These are phyloP conservation scores for Planococcus citri DNA, from an alignment of 1,140 invertebrate species.

Conservation along the genomic window DNA sequence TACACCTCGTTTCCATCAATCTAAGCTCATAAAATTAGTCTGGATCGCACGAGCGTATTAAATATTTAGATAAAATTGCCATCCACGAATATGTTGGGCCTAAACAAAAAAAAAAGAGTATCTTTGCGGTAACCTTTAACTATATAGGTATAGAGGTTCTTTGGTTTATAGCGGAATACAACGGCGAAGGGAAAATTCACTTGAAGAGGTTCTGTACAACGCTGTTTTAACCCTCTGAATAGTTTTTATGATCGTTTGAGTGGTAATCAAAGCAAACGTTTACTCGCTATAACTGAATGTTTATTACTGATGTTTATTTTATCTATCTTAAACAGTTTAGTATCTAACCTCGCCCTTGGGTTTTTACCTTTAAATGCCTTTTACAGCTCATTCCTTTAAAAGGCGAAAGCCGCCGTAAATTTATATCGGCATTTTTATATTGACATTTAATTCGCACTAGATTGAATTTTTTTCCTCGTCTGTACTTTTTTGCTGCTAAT, in stretches of 20 bases:
- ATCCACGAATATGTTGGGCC: background rate
- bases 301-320: conserved; percentile 21
- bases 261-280: conserved; percentile 20
- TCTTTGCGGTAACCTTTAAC: background rate
- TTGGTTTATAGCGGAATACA: conserved; percentile 1
- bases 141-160: background rate
- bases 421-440: background rate
- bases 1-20: background rate
- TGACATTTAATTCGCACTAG: background rate
- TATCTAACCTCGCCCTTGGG: conserved; percentile 18
- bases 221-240: conserved; percentile 18
- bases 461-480: background rate
- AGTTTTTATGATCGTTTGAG: conserved; percentile 20
- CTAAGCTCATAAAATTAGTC: background rate
- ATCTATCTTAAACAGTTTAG: conserved; percentile 20
- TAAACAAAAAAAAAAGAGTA: background rate
- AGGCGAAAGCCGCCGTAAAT: background rate
- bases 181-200: background rate
- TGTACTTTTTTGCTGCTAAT: background rate
- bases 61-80: background rate
- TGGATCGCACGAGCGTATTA: background rate
- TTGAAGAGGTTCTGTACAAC: background rate
- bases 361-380: conserved; percentile 10
- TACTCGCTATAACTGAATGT: conserved; percentile 20
- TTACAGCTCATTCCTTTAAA: conserved; percentile 14